Percentiles rank a stretch among this genome's conserved stretches.
phyloP scores from a whole-genome alignment of 2,797 vertebrate species.

The Channa striata region DNA sequence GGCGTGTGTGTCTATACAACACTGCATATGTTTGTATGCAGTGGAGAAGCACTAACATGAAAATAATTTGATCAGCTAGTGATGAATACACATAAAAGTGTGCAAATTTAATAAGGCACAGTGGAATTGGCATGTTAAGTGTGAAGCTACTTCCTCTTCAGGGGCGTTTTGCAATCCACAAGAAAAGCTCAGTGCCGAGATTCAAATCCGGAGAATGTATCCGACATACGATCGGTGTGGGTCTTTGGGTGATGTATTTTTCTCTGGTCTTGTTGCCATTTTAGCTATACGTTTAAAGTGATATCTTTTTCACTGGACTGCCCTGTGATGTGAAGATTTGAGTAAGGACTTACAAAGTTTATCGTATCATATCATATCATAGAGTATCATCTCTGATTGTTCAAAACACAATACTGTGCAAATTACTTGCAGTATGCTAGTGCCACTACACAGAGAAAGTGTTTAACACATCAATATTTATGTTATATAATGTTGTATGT shows the following conservation, averaged over 20 bases:
- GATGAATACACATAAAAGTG: conserved; percentile 16
- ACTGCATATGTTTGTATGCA: neutral
- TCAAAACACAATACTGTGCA: neutral
- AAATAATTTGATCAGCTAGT: conserved; percentile 37
- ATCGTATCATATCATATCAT: no score
- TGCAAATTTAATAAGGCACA: conserved; percentile 24
- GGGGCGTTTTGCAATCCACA: conserved; percentile 23
- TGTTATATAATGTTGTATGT: no score
- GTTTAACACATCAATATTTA: neutral
- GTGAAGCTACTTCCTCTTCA: conserved; percentile 26
- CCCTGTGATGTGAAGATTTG: no score
- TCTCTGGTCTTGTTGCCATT: no score
- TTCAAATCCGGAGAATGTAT: no score
- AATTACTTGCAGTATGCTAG: conserved; percentile 26
- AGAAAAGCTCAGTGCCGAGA: neutral
- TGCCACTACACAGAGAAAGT: conserved; percentile 9
- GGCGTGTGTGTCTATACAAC: neutral
- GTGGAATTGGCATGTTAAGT: conserved; percentile 31
- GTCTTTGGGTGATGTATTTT: no score
- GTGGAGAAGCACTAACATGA: neutral
- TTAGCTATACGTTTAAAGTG: no score
- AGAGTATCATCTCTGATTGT: no score
- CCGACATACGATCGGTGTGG: no score
- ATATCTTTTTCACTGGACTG: no score
- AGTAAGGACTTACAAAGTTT: no score